Conservation (phyloP, 2,113 vertebrate genomes). For the Rostratula benghalensis region DNA sequence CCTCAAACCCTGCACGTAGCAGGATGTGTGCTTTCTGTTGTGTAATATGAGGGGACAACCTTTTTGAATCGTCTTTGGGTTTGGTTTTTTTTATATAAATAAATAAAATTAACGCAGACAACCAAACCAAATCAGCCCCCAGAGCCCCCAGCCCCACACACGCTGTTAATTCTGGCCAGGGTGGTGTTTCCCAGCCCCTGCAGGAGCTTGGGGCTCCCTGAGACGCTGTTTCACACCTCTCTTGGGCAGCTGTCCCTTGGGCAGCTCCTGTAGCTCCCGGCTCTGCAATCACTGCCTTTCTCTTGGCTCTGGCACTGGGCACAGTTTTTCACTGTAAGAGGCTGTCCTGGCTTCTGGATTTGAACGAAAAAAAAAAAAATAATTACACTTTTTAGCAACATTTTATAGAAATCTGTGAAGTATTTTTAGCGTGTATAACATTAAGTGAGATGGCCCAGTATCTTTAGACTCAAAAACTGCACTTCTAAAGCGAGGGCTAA, state of each 20-base stretch:
- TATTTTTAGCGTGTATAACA: neutral
- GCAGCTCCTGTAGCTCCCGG: neutral
- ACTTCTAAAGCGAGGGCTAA: neutral
- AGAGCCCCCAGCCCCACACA: too few relatives aligned
- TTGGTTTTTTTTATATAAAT: too few relatives aligned
- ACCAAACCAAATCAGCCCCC: too few relatives aligned
- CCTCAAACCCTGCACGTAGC: neutral
- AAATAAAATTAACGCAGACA: neutral
- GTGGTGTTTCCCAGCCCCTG: neutral
- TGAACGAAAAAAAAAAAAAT: too few relatives aligned
- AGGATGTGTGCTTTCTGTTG: neutral
- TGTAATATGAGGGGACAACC: neutral
- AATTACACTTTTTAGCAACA: neutral
- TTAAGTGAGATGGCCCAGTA: neutral
- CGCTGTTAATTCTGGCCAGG: neutral
- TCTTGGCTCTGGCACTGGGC: neutral
- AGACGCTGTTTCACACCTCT: too few relatives aligned
- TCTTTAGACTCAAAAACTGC: neutral
- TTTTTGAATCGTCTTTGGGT: neutral
- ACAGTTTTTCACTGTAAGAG: neutral
- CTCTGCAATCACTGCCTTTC: too few relatives aligned
- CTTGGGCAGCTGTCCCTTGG: neutral
- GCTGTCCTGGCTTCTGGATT: too few relatives aligned
- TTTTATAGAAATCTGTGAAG: neutral
- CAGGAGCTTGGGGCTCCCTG: neutral